Evolutionary conservation across 2,888 invertebrate genomes (phyloP).

Genomic region (Drosophila quinaria): DNA sequence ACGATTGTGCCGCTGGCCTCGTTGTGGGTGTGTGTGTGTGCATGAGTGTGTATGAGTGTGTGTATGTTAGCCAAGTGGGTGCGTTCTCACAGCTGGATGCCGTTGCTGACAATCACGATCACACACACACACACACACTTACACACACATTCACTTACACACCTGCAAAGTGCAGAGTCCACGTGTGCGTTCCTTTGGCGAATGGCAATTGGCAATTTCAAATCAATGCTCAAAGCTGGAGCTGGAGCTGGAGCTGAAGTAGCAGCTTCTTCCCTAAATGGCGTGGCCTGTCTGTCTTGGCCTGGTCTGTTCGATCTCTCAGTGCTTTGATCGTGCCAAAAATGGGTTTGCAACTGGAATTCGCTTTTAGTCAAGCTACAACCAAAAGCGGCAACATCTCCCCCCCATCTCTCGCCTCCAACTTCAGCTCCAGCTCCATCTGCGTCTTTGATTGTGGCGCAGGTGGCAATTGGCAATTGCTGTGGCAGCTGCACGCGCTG

Average conservation of each 20-base stretch:
- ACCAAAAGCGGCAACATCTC: conserved; percentile 36
- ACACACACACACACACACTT: conserved; percentile 18
- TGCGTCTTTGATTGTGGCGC: conserved; percentile 53
- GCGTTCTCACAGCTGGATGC: conserved; percentile 80
- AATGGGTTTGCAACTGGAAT: conserved; percentile 82
- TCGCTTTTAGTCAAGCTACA: conserved; percentile 75
- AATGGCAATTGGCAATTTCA: conserved; percentile 59
- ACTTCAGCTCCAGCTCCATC: conserved; percentile 21
- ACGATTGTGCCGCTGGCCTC: conserved; percentile 72
- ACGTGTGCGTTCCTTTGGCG: conserved; percentile 73
- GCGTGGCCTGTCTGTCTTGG: conserved; percentile 48
- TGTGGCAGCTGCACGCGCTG: conserved; percentile 52
- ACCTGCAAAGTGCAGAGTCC: conserved; percentile 61
- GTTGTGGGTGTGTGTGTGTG: conserved; percentile 59
- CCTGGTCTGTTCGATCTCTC: conserved; percentile 40
- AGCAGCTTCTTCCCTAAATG: conserved; percentile 74
- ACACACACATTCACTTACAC: conserved; percentile 35
- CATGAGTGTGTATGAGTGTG: conserved; percentile 46
- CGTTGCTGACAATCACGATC: conserved; percentile 67
- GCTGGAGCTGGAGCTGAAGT: conserved; percentile 31
- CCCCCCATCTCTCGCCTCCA: conserved; percentile 32
- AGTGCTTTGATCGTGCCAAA: conserved; percentile 74
- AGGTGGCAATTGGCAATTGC: conserved; percentile 69
- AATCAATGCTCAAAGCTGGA: conserved; percentile 63
- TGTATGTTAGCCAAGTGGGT: conserved; percentile 68